phyloP scores from a whole-genome alignment of 2,113 vertebrate species.

The Cyanoramphus novaezelandiae region DNA sequence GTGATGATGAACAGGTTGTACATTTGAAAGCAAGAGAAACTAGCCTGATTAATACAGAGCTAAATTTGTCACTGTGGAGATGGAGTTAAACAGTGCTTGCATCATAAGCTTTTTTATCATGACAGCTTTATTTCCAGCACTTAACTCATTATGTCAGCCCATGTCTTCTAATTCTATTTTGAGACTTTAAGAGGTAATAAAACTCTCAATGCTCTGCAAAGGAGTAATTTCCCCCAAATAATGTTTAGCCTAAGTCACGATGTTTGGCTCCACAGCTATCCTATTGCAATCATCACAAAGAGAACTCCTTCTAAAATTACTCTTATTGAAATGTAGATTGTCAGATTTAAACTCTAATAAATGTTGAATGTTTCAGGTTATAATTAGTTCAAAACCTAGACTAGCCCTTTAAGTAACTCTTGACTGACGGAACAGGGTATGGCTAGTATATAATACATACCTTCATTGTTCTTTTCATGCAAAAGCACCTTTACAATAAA shows the following conservation, averaged over 20 bases:
- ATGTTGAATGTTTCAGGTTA: not conserved
- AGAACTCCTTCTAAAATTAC: not conserved
- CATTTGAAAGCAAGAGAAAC: slow-evolving; percentile 9
- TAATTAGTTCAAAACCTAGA: not conserved
- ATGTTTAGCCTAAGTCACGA: not conserved
- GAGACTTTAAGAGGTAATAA: not conserved
- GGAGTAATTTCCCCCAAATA: not conserved
- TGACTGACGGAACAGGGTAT: not conserved
- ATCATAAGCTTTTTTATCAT: slow-evolving; percentile 28
- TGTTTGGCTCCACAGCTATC: not conserved
- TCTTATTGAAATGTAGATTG: not conserved
- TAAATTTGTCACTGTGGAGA: slow-evolving; percentile 31
- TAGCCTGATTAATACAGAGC: slow-evolving; percentile 48
- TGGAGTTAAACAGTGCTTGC: slow-evolving; percentile 44
- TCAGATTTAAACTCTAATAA: not conserved
- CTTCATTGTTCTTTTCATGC: not conserved
- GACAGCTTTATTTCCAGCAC: slow-evolving; percentile 30
- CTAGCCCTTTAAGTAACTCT: not conserved
- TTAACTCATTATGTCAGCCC: slow-evolving; percentile 43
- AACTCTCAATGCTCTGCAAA: not conserved
- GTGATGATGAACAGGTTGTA: not conserved
- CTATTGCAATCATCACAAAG: not conserved
- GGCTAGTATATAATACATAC: not conserved
- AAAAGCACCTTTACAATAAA: slow-evolving; percentile 20
- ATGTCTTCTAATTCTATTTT: slow-evolving; percentile 25